Evolutionary conservation across 2,113 vertebrate genomes (phyloP).

Genomic region (Podarcis cretensis): DNA sequence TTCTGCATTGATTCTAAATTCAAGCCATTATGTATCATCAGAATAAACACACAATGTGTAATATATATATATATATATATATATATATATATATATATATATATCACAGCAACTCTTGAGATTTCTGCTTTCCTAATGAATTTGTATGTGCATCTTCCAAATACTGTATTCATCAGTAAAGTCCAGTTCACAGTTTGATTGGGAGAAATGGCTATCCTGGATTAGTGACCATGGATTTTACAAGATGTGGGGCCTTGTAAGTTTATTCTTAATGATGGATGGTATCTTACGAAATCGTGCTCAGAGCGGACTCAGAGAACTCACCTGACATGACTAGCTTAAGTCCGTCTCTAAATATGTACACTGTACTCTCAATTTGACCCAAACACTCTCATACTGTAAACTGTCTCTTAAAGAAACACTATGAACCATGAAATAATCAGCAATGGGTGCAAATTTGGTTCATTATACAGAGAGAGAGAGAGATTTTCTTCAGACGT

Average conservation of each 20-base stretch:
- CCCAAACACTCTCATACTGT: neutral
- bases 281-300: too few relatives aligned
- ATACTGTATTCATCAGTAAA: neutral
- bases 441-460: too few relatives aligned
- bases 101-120: too few relatives aligned
- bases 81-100: too few relatives aligned
- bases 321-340: too few relatives aligned
- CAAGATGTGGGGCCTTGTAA: neutral
- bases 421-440: neutral
- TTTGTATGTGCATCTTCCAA: neutral
- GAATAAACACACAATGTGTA: neutral
- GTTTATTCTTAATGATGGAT: neutral
- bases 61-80: too few relatives aligned
- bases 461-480: neutral
- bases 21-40: neutral
- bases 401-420: neutral
- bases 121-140: neutral
- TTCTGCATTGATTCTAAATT: neutral
- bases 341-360: neutral
- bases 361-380: neutral
- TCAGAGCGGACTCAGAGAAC: too few relatives aligned
- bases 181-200: neutral
- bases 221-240: neutral
- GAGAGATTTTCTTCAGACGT: neutral
- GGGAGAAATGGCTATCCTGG: neutral